Evolutionary conservation across 2,797 vertebrate species (phyloP).

Genomic region (Ctenochaetus hawaiiensis): DNA sequence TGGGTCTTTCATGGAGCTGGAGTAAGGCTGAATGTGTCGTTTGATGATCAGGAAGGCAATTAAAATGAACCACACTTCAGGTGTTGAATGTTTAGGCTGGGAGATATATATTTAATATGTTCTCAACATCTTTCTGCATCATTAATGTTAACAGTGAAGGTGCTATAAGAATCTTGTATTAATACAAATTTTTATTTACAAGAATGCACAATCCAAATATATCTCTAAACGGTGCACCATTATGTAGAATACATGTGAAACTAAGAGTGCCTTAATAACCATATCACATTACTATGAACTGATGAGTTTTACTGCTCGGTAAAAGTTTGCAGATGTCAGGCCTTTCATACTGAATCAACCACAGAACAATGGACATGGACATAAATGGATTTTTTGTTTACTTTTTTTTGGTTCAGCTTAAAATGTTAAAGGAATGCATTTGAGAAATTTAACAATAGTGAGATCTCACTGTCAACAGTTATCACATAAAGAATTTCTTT

Average conservation of each 20-base stretch:
- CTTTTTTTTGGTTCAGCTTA: conserved; percentile 18
- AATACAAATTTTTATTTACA: conserved; percentile 22
- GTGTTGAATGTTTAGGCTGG: conserved; percentile 63
- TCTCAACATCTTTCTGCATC: conserved; percentile 55
- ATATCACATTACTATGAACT: too few relatives aligned
- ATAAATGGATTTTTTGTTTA: neutral
- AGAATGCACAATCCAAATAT: conserved; percentile 40
- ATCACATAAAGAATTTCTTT: conserved; percentile 27
- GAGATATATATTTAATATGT: conserved; percentile 66
- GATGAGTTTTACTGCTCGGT: neutral
- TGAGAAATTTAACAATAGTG: conserved; percentile 1
- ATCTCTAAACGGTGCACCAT: neutral
- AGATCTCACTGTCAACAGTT: conserved; percentile 36
- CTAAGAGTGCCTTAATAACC: too few relatives aligned
- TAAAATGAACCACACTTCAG: conserved; percentile 63
- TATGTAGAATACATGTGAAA: too few relatives aligned
- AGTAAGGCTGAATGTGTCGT: conserved; percentile 72
- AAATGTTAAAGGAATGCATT: conserved; percentile 16
- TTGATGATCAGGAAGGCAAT: conserved; percentile 74
- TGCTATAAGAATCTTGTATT: conserved; percentile 31
- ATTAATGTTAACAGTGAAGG: conserved; percentile 56
- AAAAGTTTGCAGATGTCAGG: neutral
- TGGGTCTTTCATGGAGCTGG: conserved; percentile 76
- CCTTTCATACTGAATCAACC: neutral
- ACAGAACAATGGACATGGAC: neutral